These are phyloP conservation scores for Chrysolina haemoptera DNA, from an alignment of 2,888 invertebrate species.

Conservation along the genomic window DNA sequence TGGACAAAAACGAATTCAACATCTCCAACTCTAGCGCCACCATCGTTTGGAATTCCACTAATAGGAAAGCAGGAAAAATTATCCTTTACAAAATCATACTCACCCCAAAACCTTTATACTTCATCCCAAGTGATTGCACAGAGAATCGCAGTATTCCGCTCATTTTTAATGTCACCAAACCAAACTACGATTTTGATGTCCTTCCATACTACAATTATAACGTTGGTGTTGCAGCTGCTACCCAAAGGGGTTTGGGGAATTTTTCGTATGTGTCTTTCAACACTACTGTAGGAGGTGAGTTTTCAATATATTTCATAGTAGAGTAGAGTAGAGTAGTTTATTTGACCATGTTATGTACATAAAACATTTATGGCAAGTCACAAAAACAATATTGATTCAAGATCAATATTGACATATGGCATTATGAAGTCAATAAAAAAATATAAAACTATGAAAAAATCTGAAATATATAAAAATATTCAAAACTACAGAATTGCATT, in stretches of 20 bases:
- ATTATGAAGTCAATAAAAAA: too few species aligned
- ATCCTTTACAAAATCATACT: conserved; percentile 41
- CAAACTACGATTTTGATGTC: background rate
- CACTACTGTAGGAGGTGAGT: background rate
- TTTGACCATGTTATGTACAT: too few species aligned
- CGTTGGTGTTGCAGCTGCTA: background rate
- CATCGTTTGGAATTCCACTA: conserved; percentile 35
- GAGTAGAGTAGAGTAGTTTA: too few species aligned
- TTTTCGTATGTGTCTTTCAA: background rate
- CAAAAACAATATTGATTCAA: too few species aligned
- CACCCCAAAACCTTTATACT: conserved; percentile 38
- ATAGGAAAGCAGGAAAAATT: conserved; percentile 45
- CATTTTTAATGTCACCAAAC: background rate
- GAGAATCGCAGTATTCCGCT: background rate
- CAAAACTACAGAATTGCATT: too few species aligned
- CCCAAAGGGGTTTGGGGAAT: background rate
- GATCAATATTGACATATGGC: too few species aligned
- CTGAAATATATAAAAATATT: too few species aligned
- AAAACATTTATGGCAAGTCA: too few species aligned
- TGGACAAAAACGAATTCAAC: background rate
- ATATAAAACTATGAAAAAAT: too few species aligned
- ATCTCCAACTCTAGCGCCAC: conserved; percentile 11
- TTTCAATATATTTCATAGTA: background rate
- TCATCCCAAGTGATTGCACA: conserved; percentile 21
- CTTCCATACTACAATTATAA: background rate